phyloP scores from a whole-genome alignment of 2,113 vertebrate genomes.

The Ovis canadensis region DNA sequence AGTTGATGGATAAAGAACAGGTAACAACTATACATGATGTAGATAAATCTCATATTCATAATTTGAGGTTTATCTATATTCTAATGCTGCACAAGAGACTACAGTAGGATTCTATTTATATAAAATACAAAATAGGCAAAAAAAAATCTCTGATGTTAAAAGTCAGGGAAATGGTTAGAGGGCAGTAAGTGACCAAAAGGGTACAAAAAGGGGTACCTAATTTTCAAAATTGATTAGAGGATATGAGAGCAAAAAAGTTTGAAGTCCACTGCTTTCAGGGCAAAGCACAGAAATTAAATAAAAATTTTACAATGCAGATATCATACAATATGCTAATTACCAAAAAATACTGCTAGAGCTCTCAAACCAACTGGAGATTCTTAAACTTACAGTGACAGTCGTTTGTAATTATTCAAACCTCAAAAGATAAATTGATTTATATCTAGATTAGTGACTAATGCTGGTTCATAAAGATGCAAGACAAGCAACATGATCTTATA shows the following conservation, averaged over 20 bases:
- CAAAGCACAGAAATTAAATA: constrained; percentile 34
- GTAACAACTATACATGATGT: background rate
- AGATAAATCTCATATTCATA: background rate
- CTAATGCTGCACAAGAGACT: background rate
- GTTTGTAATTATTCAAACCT: constrained; percentile 12
- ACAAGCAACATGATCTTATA: constrained; percentile 8
- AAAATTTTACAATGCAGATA: background rate
- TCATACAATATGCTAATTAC: background rate
- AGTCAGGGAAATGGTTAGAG: background rate
- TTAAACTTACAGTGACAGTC: background rate
- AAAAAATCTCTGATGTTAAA: background rate
- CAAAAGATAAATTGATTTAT: background rate
- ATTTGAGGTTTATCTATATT: background rate
- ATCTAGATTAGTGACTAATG: constrained; percentile 1
- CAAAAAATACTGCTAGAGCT: background rate
- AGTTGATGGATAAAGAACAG: background rate
- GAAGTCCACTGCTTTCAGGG: background rate
- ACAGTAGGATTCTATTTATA: background rate
- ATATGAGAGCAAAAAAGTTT: background rate
- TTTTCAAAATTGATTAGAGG: constrained; percentile 12
- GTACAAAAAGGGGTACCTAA: background rate
- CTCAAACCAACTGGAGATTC: constrained; percentile 27
- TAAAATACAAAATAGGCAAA: constrained; percentile 22
- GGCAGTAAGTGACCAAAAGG: background rate
- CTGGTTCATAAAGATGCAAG: constrained; percentile 3